These are phyloP conservation scores for Dichetophora obliterata DNA, from an alignment of 2,888 invertebrate genomes.

Conservation along the genomic window DNA sequence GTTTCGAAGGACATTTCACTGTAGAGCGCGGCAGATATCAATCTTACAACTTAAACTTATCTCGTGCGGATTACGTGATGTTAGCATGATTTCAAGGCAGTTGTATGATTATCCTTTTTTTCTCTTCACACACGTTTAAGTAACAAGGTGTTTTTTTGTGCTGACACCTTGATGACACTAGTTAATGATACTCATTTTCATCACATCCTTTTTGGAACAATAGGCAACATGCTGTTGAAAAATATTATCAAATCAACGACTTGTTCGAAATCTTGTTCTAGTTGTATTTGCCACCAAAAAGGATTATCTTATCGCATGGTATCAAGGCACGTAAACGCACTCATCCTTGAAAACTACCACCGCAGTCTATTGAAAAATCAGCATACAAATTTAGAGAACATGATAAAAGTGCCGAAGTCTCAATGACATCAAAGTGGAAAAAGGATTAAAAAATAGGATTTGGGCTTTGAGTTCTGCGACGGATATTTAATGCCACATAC, in stretches of 20 bases:
- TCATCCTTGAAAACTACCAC: constrained; percentile 13
- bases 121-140: neutral
- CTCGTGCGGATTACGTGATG: neutral
- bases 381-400: neutral
- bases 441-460: no score
- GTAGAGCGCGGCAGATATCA: neutral
- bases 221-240: neutral
- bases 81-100: neutral
- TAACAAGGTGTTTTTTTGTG: neutral
- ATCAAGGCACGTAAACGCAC: constrained; percentile 2
- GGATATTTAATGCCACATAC: no score
- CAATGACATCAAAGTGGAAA: neutral
- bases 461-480: no score
- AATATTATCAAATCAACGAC: neutral
- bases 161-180: neutral
- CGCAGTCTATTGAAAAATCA: neutral
- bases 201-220: neutral
- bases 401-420: neutral
- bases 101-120: constrained; percentile 9
- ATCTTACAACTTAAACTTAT: neutral
- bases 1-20: neutral
- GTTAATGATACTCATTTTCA: neutral
- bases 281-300: neutral
- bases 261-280: neutral
- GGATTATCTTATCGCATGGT: constrained; percentile 16